Evolutionary conservation across 2,888 invertebrate species (phyloP), one percentile per base, ranked within the genome.

Genomic region (Pegoplata infirma): DNA sequence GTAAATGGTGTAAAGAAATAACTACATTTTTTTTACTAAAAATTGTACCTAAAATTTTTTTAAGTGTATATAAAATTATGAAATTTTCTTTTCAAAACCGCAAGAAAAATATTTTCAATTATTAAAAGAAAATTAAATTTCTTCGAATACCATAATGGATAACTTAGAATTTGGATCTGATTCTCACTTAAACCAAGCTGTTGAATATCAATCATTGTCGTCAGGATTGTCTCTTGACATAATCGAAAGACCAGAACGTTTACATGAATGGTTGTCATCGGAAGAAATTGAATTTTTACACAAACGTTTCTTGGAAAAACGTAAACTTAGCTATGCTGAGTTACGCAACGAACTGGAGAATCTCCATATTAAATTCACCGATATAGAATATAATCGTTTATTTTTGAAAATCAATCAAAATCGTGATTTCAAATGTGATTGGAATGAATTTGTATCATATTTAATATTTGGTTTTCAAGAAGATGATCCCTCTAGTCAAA

Each of bases 391-490:
- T 80, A 91, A 92, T 51, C 90, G 91, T 81, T 87, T 94, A 16
- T 94, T 94, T 87, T 86, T 91, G 72, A 93, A 93, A 81, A 92
- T 93, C 80, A 92, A 93, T 83, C 91, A 91, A 71, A 91, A 90
- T 82, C 90, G 91, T 6, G 91, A 92, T 81, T 91, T 91, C 49
- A 88, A 90, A 88, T 91, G 89, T 82, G 92, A 90, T 80, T 96
- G 96, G 95, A 93, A 95, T 85, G 95, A 96, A 88, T 92, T 95
- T 83, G 92, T 96, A 25, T 94, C 95, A 0, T 94, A 94, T 89
- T 90, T 95, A 81, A 91, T 95, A 76, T 90, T 95, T 76, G 94
- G 94, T 53, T 95, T 93, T 89, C 92, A 93, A 87, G 91, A 91
- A 59, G 92, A 92, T 82, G 94, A 94, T 84, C 91, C 92, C 0